Conservation (phyloP, 2,888 invertebrate species). For the Philaethria dido region DNA sequence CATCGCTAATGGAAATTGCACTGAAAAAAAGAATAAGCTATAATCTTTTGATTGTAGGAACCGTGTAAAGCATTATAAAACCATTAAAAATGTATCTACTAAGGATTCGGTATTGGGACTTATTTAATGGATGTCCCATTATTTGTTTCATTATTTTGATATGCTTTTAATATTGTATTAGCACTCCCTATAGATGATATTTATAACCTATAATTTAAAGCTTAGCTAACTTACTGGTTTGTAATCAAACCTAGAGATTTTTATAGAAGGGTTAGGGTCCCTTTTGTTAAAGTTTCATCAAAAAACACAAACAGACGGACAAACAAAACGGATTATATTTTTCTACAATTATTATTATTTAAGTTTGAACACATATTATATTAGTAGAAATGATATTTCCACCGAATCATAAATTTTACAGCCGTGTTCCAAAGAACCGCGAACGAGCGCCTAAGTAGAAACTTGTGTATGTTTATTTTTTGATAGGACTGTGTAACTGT, state of each 20-base stretch:
- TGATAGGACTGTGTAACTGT: slow-evolving; percentile 80
- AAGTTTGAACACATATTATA: slow-evolving; percentile 28
- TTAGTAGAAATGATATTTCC: slow-evolving; percentile 59
- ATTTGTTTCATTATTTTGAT: slow-evolving; percentile 58
- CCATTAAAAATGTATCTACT: slow-evolving; percentile 79
- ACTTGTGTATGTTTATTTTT: slow-evolving; percentile 79
- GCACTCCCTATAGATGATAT: slow-evolving; percentile 20
- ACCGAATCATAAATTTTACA: slow-evolving; percentile 81
- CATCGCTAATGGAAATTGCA: slow-evolving; percentile 70
- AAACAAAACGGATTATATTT: neutral
- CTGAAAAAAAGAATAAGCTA: slow-evolving; percentile 77
- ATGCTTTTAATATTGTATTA: slow-evolving; percentile 39
- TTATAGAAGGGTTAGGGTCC: slow-evolving; percentile 9
- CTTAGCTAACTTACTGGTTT: slow-evolving; percentile 22
- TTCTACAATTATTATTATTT: slow-evolving; percentile 11
- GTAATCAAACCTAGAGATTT: neutral
- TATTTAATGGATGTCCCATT: slow-evolving; percentile 61
- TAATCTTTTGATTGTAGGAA: slow-evolving; percentile 77
- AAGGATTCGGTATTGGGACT: slow-evolving; percentile 63
- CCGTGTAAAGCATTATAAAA: slow-evolving; percentile 67
- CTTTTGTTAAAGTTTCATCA: neutral
- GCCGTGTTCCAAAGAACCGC: slow-evolving; percentile 72
- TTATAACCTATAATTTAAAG: slow-evolving; percentile 21
- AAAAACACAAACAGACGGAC: neutral
- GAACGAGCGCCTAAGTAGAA: slow-evolving; percentile 76